These are phyloP conservation scores for Scrobipalpa costella DNA, from an alignment of 2,888 invertebrate genomes.

Conservation along the genomic window DNA sequence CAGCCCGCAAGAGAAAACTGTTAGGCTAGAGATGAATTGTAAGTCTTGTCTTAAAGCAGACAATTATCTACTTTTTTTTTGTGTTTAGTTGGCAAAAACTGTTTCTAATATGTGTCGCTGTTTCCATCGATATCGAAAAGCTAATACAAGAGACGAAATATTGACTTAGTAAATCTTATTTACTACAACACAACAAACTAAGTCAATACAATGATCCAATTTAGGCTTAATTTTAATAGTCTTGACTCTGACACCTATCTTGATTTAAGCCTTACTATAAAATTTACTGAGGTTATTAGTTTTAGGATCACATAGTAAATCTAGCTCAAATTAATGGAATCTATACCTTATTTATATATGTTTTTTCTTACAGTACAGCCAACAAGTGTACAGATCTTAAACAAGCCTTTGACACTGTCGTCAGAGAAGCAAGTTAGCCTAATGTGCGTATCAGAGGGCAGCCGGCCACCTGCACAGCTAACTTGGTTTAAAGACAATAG, in stretches of 20 bases:
- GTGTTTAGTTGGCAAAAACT: background rate
- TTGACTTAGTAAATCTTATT: background rate
- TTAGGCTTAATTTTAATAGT: background rate
- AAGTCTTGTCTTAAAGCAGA: conserved; percentile 69
- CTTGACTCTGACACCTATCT: background rate
- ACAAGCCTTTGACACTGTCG: conserved; percentile 88
- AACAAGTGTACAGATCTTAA: conserved; percentile 86
- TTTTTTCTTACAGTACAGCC: conserved; percentile 86
- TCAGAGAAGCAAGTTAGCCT: conserved; percentile 90
- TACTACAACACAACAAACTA: background rate
- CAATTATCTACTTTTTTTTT: too few species aligned
- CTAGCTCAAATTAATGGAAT: too few species aligned
- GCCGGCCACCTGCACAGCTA: conserved; percentile 91
- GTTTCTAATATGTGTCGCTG: background rate
- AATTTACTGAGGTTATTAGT: too few species aligned
- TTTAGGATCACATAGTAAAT: too few species aligned
- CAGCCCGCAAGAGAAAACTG: conserved; percentile 90
- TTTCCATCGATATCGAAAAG: background rate
- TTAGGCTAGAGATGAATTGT: conserved; percentile 92
- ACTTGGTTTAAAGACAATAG: conserved; percentile 92
- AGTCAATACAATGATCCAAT: background rate
- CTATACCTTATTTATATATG: too few species aligned
- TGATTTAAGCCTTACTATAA: background rate
- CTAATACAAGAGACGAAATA: background rate
- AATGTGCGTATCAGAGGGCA: conserved; percentile 91